phyloP scores from a whole-genome alignment of 1,140 invertebrate species.

The Mycetomoellerius zeteki region DNA sequence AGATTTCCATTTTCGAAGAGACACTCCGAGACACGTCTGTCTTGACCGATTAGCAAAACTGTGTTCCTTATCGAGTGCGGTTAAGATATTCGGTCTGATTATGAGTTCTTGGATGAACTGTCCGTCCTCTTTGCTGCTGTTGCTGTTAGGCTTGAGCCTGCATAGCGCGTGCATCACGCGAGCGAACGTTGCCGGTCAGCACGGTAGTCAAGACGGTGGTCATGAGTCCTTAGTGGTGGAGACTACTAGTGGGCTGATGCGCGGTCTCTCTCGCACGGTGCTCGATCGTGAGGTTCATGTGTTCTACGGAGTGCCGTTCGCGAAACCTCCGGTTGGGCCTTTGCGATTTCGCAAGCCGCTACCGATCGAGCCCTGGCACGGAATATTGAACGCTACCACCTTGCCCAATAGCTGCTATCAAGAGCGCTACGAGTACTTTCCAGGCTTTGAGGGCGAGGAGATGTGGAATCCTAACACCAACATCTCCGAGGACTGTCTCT shows the following conservation, averaged over 20 bases:
- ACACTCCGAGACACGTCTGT: not conserved
- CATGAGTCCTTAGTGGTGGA: constrained; percentile 92
- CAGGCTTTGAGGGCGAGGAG: constrained; percentile 95
- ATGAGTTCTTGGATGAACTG: constrained; percentile 60
- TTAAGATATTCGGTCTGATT: constrained; percentile 4
- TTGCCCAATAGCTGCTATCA: constrained; percentile 95
- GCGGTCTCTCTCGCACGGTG: constrained; percentile 92
- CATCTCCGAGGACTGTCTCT: constrained; percentile 97
- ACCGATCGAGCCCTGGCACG: constrained; percentile 95
- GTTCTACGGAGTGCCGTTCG: constrained; percentile 98
- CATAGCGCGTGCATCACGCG: constrained; percentile 41
- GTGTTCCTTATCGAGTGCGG: not conserved
- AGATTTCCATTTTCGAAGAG: not conserved
- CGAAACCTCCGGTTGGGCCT: constrained; percentile 95
- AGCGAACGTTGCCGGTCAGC: constrained; percentile 61
- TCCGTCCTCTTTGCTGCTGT: constrained; percentile 47
- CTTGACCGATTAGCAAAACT: not conserved
- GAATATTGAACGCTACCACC: constrained; percentile 92
- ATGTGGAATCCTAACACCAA: constrained; percentile 99
- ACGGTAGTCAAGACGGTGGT: constrained; percentile 68
- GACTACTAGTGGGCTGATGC: constrained; percentile 92
- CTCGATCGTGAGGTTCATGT: constrained; percentile 94
- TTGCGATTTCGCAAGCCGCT: constrained; percentile 95
- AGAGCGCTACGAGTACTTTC: constrained; percentile 95
- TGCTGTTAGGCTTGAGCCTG: constrained; percentile 56